Percentiles rank a stretch among this genome's conserved stretches.
Evolutionary conservation across 2,888 invertebrate species (phyloP).

Genomic region (Nemotelus pantherinus): DNA sequence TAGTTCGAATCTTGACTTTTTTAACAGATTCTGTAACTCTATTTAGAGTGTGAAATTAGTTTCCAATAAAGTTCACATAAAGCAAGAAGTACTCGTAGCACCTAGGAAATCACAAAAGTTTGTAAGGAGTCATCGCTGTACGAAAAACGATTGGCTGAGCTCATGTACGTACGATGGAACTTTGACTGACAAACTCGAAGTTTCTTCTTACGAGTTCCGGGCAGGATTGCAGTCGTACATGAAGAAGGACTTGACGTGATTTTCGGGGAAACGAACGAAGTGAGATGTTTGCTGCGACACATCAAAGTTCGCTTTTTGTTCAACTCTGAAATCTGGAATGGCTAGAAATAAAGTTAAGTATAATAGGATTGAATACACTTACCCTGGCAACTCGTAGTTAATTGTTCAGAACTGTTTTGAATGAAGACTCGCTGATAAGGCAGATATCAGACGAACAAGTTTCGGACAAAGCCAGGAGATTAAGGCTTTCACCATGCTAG

Average conservation of each 20-base stretch:
- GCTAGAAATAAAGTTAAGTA: neutral
- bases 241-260: no score
- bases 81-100: conserved; percentile 22
- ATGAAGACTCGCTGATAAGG: no score
- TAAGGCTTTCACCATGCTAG: no score
- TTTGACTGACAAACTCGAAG: conserved; percentile 36
- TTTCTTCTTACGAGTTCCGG: neutral
- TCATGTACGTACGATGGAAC: conserved; percentile 1
- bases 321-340: neutral
- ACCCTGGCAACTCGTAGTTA: no score
- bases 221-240: no score
- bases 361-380: no score
- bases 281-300: neutral
- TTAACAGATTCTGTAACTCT: conserved; percentile 37
- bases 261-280: neutral
- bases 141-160: conserved; percentile 18
- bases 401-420: no score
- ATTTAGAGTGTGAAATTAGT: conserved; percentile 42
- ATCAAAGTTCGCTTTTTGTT: neutral
- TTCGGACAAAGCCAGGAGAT: no score
- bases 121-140: conserved; percentile 25
- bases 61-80: conserved; percentile 34
- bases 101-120: conserved; percentile 33
- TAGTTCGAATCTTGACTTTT: conserved; percentile 21
- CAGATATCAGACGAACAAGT: no score